Conservation (phyloP, 2,797 vertebrate species). For the Myiotriccus ornatus region DNA sequence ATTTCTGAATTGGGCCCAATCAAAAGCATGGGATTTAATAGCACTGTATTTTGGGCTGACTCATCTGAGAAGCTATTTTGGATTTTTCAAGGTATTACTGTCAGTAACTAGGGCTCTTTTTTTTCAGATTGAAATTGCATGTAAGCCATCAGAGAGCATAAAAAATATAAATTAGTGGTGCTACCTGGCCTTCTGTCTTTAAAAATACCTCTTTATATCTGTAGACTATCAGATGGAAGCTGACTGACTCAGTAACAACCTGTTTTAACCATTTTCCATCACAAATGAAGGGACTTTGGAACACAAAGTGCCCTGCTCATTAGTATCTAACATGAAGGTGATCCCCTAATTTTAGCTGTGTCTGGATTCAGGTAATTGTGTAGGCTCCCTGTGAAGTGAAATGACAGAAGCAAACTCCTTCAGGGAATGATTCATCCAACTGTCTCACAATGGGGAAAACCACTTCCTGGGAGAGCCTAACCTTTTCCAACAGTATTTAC, state of each 20-base stretch:
- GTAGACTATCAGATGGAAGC: background rate
- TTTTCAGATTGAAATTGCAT: background rate
- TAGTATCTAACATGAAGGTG: background rate
- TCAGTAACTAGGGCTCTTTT: background rate
- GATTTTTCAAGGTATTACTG: conserved; percentile 59
- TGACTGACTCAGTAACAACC: background rate
- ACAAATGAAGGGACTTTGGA: background rate
- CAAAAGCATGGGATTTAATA: conserved; percentile 49
- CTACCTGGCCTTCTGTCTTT: conserved; percentile 8
- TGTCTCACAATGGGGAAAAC: background rate
- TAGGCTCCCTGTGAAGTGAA: background rate
- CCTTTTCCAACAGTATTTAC: background rate
- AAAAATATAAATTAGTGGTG: background rate
- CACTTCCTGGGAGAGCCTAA: background rate
- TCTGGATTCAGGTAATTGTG: background rate
- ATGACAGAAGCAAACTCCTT: background rate
- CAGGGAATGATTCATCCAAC: conserved; percentile 14
- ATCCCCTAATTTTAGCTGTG: background rate
- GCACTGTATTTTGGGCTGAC: conserved; percentile 47
- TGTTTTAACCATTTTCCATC: background rate
- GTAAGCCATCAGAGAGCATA: conserved; percentile 8
- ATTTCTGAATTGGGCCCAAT: conserved; percentile 49
- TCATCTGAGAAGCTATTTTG: conserved; percentile 56
- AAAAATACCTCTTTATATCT: background rate
- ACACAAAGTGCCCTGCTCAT: background rate